Base-by-base conservation (phyloP, 2,113 vertebrate species). In the Pogonocichla stellata region DNA sequence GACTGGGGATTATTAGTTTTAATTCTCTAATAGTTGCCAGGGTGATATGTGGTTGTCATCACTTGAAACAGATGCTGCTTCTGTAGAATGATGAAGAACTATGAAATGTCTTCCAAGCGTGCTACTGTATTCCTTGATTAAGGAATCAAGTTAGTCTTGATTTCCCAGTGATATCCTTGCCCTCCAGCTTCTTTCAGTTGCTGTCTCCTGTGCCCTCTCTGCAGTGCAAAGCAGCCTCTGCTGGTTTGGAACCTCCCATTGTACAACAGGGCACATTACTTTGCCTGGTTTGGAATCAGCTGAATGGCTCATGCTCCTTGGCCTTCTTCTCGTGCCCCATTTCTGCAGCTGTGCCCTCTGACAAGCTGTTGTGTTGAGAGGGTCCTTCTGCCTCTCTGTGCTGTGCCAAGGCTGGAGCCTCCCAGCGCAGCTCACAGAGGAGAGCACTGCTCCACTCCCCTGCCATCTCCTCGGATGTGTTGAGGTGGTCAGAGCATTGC, bases 381-480 rank as follows among this genome's bases (percentile, higher is more conserved):
- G 45, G 25, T 70, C 42, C 28, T 70, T 78, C 8, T 66, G 25
- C 47, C 47, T 36, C 24, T 69, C 23, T 22, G 5, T 43, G 14
- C 65, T 16, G 5, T 8, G 19, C 45, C n/a, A 19, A 17, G 29
- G 40, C 9, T 64, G 31, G n/a, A 82, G 8, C 31, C 14, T 62
- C 28, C 3, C 8, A 31, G 28, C 17, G 4, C 6, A 19, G 34
- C 26, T 56, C 16, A 9, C 5, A 5, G 26, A 43, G 28, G 16
- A 20, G 4, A 29, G 1, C 10, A 0, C 0, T 10, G 3, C 7
- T 5, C 53, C 40, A 0, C 20, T 29, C 16, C 10, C 62, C 36
- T 66, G 33, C 29, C 3, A 1, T 72, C 17, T n/a, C 60, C 3
- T 9, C 7, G 0, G 20, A 2, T 26, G 7, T 4, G 33, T 7